Percentiles rank a stretch among this genome's conserved stretches.
Conservation (phyloP, 2,888 invertebrate genomes). For the Lymantria dispar region DNA sequence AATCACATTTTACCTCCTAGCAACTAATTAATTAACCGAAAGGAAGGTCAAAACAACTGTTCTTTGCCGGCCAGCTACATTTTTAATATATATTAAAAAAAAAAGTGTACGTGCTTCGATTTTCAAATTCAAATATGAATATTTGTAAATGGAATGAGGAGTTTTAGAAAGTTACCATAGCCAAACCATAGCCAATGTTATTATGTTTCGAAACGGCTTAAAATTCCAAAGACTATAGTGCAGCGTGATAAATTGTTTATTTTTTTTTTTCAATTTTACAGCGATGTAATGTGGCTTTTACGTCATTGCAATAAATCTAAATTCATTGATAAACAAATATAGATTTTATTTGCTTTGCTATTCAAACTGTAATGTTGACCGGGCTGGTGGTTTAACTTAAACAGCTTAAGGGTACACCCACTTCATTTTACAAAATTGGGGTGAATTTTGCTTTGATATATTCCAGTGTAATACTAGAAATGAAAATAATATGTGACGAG, state of each 20-base stretch:
- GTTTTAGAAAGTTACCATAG: neutral
- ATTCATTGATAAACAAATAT: too few relatives aligned
- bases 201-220: neutral
- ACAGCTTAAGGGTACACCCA: too few relatives aligned
- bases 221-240: neutral
- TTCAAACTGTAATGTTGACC: too few relatives aligned
- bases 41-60: neutral
- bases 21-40: neutral
- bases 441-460: too few relatives aligned
- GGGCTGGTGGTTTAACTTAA: too few relatives aligned
- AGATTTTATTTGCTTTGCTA: too few relatives aligned
- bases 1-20: neutral
- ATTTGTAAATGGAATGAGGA: neutral
- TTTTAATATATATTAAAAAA: neutral
- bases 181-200: neutral
- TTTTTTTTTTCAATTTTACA: neutral
- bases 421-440: too few relatives aligned
- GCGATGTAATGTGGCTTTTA: neutral
- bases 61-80: neutral
- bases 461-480: too few relatives aligned
- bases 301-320: too few relatives aligned
- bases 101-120: neutral
- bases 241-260: neutral
- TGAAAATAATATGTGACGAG: too few relatives aligned
- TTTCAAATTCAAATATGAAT: neutral